These are phyloP conservation scores for Epinotia demarniana DNA, from an alignment of 2,888 invertebrate genomes.

Conservation along the genomic window DNA sequence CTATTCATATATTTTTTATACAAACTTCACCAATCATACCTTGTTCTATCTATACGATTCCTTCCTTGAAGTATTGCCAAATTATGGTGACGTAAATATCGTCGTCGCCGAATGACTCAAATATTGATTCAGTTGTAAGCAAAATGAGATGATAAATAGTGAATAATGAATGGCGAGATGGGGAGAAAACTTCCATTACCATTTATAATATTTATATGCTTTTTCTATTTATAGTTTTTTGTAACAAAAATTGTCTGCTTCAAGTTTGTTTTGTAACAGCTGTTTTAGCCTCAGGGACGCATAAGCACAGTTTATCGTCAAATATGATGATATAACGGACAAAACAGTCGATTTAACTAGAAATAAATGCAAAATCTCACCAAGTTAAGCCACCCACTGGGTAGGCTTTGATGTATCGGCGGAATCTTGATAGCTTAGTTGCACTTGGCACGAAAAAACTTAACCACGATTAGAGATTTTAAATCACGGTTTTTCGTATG, in stretches of 20 bases:
- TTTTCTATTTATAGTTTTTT: neutral
- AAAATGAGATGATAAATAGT: conserved; percentile 18
- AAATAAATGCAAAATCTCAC: conserved; percentile 73
- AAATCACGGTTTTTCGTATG: conserved; percentile 73
- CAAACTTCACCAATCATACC: conserved; percentile 21
- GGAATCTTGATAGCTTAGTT: conserved; percentile 91
- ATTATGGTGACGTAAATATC: conserved; percentile 57
- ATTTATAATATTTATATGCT: neutral
- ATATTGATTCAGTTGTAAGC: conserved; percentile 6
- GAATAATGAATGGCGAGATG: neutral
- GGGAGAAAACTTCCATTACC: neutral
- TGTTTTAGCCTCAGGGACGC: neutral
- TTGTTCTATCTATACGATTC: conserved; percentile 27
- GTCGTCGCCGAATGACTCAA: conserved; percentile 49
- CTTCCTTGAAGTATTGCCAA: conserved; percentile 38
- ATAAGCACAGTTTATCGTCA: neutral
- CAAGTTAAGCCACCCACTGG: conserved; percentile 92
- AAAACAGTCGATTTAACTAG: conserved; percentile 29
- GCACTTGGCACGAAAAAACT: conserved; percentile 84
- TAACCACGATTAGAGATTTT: conserved; percentile 77
- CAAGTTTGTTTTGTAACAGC: conserved; percentile 4
- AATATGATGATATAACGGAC: neutral
- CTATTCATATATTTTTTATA: neutral
- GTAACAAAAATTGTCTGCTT: neutral
- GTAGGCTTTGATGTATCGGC: conserved; percentile 91